phyloP scores from a whole-genome alignment of 2,888 invertebrate genomes.

The Morinoia aosen region DNA sequence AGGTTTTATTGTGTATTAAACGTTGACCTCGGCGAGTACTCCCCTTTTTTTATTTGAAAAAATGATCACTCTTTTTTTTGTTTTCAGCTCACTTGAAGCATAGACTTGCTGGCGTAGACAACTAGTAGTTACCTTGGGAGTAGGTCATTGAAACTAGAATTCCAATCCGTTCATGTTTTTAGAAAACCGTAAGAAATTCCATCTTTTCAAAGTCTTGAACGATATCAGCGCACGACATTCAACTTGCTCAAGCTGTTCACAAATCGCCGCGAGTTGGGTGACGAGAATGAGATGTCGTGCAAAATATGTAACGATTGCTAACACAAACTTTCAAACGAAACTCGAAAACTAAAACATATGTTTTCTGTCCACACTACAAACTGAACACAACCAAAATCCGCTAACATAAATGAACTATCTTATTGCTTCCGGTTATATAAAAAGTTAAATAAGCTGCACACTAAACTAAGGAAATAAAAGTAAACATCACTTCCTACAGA shows the following conservation, averaged over 20 bases:
- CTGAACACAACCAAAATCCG: conserved; percentile 2
- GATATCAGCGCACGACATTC: background rate
- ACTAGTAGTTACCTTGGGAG: background rate
- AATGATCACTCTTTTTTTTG: too few species aligned
- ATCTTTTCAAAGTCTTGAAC: background rate
- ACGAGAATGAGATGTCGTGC: background rate
- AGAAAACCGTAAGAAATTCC: conserved; percentile 1
- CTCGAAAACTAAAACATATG: background rate
- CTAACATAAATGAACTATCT: background rate
- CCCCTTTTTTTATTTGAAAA: too few species aligned
- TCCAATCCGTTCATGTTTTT: background rate
- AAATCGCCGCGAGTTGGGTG: background rate
- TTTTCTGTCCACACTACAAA: background rate
- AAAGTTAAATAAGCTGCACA: background rate
- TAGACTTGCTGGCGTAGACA: background rate
- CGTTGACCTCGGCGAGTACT: too few species aligned
- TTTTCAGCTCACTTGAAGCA: background rate
- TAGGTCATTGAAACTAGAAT: background rate
- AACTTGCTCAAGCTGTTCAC: background rate
- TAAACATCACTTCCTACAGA: background rate
- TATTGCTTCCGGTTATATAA: background rate
- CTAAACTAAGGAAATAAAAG: background rate
- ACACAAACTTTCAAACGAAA: background rate
- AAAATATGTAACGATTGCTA: background rate
- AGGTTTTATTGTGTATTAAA: background rate